Percentiles rank a stretch among this genome's conserved stretches.
Evolutionary conservation across 2,113 vertebrate genomes (phyloP).

Genomic region (Gopherus evgoodei): DNA sequence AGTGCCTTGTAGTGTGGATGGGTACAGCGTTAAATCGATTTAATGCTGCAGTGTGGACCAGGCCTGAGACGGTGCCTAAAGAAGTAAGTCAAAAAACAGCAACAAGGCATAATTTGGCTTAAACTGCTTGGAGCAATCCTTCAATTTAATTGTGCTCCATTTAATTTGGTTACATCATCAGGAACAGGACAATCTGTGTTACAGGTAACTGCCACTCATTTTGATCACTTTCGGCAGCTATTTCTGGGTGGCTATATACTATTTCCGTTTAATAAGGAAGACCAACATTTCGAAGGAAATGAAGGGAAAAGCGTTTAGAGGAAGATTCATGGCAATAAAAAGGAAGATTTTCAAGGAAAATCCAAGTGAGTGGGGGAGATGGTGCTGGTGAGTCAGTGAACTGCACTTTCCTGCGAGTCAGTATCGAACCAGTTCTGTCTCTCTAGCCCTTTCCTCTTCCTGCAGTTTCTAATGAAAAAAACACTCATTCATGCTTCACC

Average conservation of each 20-base stretch:
- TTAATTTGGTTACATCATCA: neutral
- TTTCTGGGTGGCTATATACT: neutral
- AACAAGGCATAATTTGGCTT: neutral
- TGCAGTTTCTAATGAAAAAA: neutral
- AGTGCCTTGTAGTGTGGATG: too few species aligned
- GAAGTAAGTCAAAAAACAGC: neutral
- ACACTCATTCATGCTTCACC: neutral
- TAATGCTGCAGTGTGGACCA: too few species aligned
- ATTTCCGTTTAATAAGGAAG: neutral
- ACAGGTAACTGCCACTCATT: neutral
- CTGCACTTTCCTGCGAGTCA: neutral
- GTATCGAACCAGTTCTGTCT: neutral
- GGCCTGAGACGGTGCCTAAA: neutral
- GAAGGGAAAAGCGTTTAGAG: too few species aligned
- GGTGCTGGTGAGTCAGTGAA: neutral
- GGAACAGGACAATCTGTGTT: neutral
- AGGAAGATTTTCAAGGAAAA: neutral
- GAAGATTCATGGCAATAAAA: too few species aligned
- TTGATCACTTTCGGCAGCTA: neutral
- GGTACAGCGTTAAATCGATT: too few species aligned
- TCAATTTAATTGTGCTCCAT: neutral
- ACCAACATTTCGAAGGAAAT: neutral
- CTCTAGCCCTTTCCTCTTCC: too few species aligned
- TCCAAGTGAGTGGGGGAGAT: neutral
- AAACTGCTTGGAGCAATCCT: slow-evolving; percentile 32